Conservation (phyloP, 2,888 invertebrate genomes). For the Beris morrisii region DNA sequence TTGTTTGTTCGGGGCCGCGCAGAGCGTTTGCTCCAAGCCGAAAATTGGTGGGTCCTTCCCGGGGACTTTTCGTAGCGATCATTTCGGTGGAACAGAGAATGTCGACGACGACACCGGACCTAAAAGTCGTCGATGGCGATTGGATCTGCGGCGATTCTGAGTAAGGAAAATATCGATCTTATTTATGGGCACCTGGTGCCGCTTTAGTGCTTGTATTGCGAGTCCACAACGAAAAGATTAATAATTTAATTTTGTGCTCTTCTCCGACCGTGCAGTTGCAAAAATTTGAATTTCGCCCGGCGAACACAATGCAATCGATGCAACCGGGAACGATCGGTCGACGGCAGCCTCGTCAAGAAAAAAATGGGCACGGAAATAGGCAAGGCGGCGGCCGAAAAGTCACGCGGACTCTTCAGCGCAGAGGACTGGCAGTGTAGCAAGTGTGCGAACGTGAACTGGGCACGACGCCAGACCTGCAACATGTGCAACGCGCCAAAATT, state of each 20-base stretch:
- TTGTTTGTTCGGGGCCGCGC: too few species aligned
- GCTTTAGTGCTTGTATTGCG: background rate
- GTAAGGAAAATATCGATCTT: conserved; percentile 52
- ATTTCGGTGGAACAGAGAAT: background rate
- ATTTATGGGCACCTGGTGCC: conserved; percentile 25
- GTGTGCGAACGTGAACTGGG: conserved; percentile 99
- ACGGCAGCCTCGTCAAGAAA: conserved; percentile 62
- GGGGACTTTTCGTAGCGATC: too few species aligned
- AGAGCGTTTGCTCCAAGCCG: too few species aligned
- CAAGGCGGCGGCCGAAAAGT: conserved; percentile 97
- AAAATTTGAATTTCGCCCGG: conserved; percentile 93
- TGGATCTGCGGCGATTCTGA: conserved; percentile 51
- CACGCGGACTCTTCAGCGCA: conserved; percentile 78
- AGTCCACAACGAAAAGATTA: conserved; percentile 20
- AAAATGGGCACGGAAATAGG: conserved; percentile 96
- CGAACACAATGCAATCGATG: conserved; percentile 90
- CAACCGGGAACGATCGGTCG: conserved; percentile 68
- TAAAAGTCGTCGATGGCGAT: conserved; percentile 43
- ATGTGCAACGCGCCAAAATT: conserved; percentile 99
- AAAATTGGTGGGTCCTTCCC: too few species aligned
- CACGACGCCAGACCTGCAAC: conserved; percentile 92
- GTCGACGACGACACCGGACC: conserved; percentile 12
- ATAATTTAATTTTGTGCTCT: conserved; percentile 35
- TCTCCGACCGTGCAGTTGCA: conserved; percentile 61
- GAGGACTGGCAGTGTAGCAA: conserved; percentile 99